Conservation (phyloP, 2,888 invertebrate genomes). For the Craniophora ligustri region DNA sequence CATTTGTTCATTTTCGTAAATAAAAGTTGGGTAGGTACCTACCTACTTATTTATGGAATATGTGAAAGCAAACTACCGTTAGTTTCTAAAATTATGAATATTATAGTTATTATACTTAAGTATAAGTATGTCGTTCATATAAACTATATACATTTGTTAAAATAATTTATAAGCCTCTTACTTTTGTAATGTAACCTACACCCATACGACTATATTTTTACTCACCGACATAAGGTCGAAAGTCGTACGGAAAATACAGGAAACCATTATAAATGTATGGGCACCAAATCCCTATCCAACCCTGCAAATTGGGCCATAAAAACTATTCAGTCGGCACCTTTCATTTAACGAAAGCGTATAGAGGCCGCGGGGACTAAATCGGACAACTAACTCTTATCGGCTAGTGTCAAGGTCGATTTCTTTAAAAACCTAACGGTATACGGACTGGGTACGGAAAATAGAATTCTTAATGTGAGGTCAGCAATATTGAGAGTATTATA, state of each 20-base stretch:
- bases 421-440: slow-evolving; percentile 18
- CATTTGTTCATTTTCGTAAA: not conserved
- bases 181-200: not conserved
- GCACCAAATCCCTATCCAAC: slow-evolving; percentile 9
- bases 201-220: not conserved
- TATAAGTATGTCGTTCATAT: too few relatives aligned
- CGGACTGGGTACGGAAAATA: slow-evolving; percentile 9
- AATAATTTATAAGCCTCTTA: too few relatives aligned
- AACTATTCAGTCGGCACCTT: slow-evolving; percentile 28
- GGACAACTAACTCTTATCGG: slow-evolving; percentile 12
- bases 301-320: slow-evolving; percentile 25
- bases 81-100: too few relatives aligned
- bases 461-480: not conserved
- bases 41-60: not conserved
- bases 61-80: not conserved
- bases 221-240: not conserved
- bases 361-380: not conserved
- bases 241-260: not conserved
- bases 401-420: slow-evolving; percentile 16
- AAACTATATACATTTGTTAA: too few relatives aligned
- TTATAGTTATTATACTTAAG: too few relatives aligned
- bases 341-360: slow-evolving; percentile 14
- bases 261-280: slow-evolving; percentile 14
- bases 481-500: not conserved
- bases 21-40: not conserved